Evolutionary conservation across 2,797 vertebrate genomes (phyloP).

Genomic region (Muraenolepis orangiensis): DNA sequence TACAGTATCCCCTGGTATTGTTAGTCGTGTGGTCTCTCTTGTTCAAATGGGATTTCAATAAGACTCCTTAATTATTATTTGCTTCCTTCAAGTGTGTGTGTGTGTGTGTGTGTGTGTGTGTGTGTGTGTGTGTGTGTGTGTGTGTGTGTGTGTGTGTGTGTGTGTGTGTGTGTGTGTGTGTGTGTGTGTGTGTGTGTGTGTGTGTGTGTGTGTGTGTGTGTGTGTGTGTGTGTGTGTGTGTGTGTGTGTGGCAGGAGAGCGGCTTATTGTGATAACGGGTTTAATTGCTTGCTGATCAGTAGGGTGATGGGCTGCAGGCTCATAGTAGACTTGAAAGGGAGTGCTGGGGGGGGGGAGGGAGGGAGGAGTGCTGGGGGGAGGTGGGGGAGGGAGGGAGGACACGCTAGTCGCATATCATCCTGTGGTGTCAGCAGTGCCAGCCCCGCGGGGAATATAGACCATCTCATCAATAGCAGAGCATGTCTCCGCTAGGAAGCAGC

Average conservation of each 20-base stretch:
- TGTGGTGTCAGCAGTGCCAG: not conserved
- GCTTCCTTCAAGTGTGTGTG: not conserved
- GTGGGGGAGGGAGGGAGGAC: no score
- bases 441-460: conserved; percentile 3
- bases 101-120: no score
- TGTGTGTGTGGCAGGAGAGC: conserved; percentile 14
- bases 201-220: not conserved
- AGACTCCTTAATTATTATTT: not conserved
- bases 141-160: no score
- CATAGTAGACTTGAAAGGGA: conserved; percentile 26
- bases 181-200: no score
- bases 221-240: not conserved
- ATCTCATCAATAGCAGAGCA: conserved; percentile 21
- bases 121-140: no score
- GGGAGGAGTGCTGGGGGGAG: not conserved
- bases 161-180: no score
- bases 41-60: not conserved
- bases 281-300: conserved; percentile 40
- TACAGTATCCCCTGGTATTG: not conserved
- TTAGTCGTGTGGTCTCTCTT: not conserved
- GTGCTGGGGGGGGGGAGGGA: not conserved
- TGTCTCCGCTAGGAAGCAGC: not conserved
- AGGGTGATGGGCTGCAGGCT: conserved; percentile 3
- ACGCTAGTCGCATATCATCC: not conserved
- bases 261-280: conserved; percentile 41